phyloP scores from a whole-genome alignment of 2,888 invertebrate genomes.

The Protonemura montana region DNA sequence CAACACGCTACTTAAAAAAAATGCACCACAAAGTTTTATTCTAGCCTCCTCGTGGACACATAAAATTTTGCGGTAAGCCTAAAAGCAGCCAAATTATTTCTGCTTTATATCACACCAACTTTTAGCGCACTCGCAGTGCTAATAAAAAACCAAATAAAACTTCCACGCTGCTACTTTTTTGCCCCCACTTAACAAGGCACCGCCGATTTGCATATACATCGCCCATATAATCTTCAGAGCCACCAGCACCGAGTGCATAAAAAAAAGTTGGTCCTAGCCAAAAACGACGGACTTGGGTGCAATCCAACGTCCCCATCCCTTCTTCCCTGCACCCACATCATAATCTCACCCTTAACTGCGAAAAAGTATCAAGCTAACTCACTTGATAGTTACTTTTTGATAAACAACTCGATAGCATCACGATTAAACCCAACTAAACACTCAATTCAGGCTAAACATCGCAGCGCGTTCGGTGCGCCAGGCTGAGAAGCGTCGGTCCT shows the following conservation, averaged over 20 bases:
- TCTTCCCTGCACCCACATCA: not conserved
- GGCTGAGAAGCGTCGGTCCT: not conserved
- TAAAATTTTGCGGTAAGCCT: not conserved
- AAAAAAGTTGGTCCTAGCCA: constrained; percentile 37
- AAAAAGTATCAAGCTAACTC: constrained; percentile 17
- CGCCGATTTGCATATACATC: constrained; percentile 42
- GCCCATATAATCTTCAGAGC: constrained; percentile 40
- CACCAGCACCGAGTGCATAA: constrained; percentile 25
- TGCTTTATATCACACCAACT: not conserved
- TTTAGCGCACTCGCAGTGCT: not conserved
- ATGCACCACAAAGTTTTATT: not conserved
- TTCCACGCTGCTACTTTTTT: constrained; percentile 30
- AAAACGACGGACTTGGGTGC: constrained; percentile 20
- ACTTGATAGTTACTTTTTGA: not conserved
- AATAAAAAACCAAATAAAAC: constrained; percentile 39
- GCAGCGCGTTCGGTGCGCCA: not conserved
- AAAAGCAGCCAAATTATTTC: constrained; percentile 19
- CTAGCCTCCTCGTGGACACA: not conserved
- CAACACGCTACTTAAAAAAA: not conserved
- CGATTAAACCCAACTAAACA: not conserved
- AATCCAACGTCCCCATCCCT: constrained; percentile 1
- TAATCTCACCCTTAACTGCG: not conserved
- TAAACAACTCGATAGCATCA: not conserved
- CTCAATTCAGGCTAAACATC: not conserved
- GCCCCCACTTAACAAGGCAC: constrained; percentile 15